Evolutionary conservation across 2,113 vertebrate species (phyloP), one percentile per base, ranked within the genome.

Genomic region (Semnornis frantzii): DNA sequence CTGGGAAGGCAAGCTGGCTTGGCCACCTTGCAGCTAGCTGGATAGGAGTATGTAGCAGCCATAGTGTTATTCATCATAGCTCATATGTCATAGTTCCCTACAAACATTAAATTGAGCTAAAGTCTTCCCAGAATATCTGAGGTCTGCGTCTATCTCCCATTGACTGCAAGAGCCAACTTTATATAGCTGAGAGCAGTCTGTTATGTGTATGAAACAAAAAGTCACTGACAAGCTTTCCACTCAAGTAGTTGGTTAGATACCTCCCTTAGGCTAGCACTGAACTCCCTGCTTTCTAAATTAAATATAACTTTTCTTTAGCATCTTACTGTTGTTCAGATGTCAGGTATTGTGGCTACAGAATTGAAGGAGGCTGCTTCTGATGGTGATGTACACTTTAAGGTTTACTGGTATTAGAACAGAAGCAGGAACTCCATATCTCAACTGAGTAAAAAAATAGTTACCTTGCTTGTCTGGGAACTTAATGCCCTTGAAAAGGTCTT

Each of bases 41-140:
- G 82, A 30, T 94, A 91, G 91, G 89, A 95, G 89, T 94, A 91
- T 44, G 8, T 76, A 65, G 39, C 89, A 93, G 85, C 89, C 72
- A 44, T 14, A 11, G 30, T 30, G 30, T 91, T 92, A 73, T 95
- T 92, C 87, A 55, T 54, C 18, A 39, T 25, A 55, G 79, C 85
- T 91, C 58, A 7, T 94, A 89, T 91, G 91, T 94, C 90, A 92
- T 4, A 3, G 63, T 50, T 85, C 65, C 52, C 62, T 60, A 11
- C 55, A 76, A 88, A 90, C 63, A 83, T 76, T 85, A 94, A 93
- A 93, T 82, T 96, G 85, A 92, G 95, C 48, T 69, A 88, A 62
- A 73, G 76, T 24, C 70, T 92, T 94, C 70, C 70, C 54, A 59
- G 86, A 94, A 70, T 89, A 89, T 65, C 66, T 72, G 58, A 69